Evolutionary conservation across 1,140 invertebrate genomes (phyloP), one percentile per base, ranked within the genome.

Genomic region (Sarcophaga peregrina): DNA sequence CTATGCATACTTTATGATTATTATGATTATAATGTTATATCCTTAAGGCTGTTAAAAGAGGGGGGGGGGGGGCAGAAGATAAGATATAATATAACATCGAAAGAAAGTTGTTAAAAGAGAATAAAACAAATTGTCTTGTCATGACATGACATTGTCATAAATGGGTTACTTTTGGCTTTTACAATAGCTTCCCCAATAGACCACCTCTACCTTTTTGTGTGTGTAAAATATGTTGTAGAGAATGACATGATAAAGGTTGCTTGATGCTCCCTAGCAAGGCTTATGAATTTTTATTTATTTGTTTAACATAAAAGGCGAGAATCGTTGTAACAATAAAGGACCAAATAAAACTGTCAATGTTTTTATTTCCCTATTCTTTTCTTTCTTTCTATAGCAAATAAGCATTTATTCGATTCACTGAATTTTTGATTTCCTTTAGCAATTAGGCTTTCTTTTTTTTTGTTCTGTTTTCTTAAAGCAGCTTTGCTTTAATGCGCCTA

Each of bases 1-100:
- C 72, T 45, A 74, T 74, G 72, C 72, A 74, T 74, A 74, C 45
- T 74, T 74, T 74, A 58, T 58, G 8, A 58, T 58, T 58, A 74
- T 74, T 74, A 68, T 68, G 58, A 68, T 15, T 10, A 15, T 74
- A 45, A 74, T 45, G 25, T 72, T 20, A 72, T 37, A 72, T 74
- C n/a, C n/a, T 58, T 74, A 45, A 13, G 72, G 72, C 2, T 74
- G 58, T 37, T 37, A 2, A 4, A 37, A 37, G 25, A n/a, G n/a
- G n/a, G n/a, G n/a, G 15, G 52, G 10, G 15, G 52, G 52, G 52
- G 52, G 10, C 52, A 13, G 10, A 54, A 54, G 10, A 5, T 54
- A 54, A 54, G 52, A 54, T 9, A 9, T 13, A 15, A 9, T 4
- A 15, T 15, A 58, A 58, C 6, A 58, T 1, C 5, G n/a, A 58